A percentile compares a stretch with the other conserved stretches of the same genome.
Evolutionary conservation across 2,797 vertebrate genomes (phyloP).

Genomic region (Parambassis ranga): DNA sequence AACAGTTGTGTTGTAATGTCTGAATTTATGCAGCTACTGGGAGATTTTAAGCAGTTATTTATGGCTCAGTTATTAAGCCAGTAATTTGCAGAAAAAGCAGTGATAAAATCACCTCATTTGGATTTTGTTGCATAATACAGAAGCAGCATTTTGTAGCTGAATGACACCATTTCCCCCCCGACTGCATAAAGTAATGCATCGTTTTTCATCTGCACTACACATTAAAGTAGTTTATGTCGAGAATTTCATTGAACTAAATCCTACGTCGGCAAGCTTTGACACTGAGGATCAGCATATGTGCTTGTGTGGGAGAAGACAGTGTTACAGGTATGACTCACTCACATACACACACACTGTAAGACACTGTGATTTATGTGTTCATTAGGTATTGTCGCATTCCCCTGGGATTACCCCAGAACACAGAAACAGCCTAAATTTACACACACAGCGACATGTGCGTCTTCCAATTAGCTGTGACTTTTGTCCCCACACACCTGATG

Average conservation of each 20-base stretch:
- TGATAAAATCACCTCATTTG: constrained; percentile 49
- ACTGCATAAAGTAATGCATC: background rate
- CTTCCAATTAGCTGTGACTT: constrained; percentile 45
- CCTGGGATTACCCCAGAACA: constrained; percentile 9
- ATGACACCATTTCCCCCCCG: background rate
- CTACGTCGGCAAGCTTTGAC: background rate
- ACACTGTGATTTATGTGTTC: constrained; percentile 38
- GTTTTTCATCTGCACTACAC: background rate
- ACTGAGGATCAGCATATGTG: background rate
- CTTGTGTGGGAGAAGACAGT: constrained; percentile 4
- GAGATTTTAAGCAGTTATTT: constrained; percentile 44
- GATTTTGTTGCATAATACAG: constrained; percentile 22
- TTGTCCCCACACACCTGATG: constrained; percentile 13
- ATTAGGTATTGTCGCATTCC: constrained; percentile 27
- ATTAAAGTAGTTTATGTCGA: background rate
- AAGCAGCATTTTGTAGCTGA: constrained; percentile 10
- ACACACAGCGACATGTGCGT: background rate
- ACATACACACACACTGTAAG: constrained; percentile 18
- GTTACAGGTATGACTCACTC: constrained; percentile 10
- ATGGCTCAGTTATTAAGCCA: constrained; percentile 42
- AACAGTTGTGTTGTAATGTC: constrained; percentile 41
- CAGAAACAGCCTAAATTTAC: constrained; percentile 9
- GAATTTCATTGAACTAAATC: background rate
- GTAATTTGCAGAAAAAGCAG: constrained; percentile 48
- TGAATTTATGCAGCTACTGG: constrained; percentile 48